Conservation (phyloP, 2,797 vertebrate species). For the Anabacerthia variegaticeps region DNA sequence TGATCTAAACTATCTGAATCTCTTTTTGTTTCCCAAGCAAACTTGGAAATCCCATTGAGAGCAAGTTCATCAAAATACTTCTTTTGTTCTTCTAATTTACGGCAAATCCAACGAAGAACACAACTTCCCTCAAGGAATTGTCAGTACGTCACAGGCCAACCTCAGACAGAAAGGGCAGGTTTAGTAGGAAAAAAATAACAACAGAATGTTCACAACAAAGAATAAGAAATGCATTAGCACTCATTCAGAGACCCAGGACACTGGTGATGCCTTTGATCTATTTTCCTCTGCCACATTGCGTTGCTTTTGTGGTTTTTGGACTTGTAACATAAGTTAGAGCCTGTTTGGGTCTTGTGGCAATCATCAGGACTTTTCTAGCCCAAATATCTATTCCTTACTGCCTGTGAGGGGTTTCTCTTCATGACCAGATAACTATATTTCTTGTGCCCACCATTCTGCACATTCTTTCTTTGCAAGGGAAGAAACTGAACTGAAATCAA, state of each 20-base stretch:
- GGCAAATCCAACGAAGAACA: not conserved
- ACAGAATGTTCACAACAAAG: not conserved
- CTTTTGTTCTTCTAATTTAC: constrained; percentile 56
- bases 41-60: constrained; percentile 59
- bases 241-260: not conserved
- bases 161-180: constrained; percentile 10
- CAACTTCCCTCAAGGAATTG: constrained; percentile 37
- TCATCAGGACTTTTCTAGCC: not conserved
- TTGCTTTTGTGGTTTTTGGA: constrained; percentile 3
- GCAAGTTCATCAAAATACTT: constrained; percentile 58
- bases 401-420: not conserved
- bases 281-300: not conserved
- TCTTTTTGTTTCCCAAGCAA: constrained; percentile 35
- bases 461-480: not conserved
- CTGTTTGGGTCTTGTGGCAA: not conserved
- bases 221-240: constrained; percentile 2
- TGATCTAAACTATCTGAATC: constrained; percentile 20
- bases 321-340: not conserved
- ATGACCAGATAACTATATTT: not conserved
- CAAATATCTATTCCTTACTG: not conserved
- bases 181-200: constrained; percentile 4
- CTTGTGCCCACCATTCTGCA: not conserved
- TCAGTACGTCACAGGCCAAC: not conserved
- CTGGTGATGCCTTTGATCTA: constrained; percentile 8
- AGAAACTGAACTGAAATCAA: not conserved